A percentile compares a stretch with the other conserved stretches of the same genome.
Evolutionary conservation across 1,140 invertebrate genomes (phyloP).

Genomic region (Heliconius nattereri): DNA sequence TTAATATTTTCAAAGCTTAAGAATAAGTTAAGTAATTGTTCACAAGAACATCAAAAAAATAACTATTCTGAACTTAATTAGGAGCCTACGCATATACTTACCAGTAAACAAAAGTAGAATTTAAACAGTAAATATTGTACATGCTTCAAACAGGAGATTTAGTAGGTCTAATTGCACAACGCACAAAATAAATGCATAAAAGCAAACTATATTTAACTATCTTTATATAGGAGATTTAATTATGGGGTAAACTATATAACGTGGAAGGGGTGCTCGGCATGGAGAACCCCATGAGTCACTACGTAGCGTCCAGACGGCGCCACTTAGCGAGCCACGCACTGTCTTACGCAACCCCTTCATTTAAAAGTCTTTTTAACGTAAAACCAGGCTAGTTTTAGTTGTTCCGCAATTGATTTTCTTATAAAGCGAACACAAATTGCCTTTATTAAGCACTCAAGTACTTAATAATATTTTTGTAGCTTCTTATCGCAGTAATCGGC

Average conservation of each 20-base stretch:
- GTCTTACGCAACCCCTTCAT: slow-evolving; percentile 55
- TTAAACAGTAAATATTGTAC: too few relatives aligned
- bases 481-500: background rate
- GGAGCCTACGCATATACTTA: background rate
- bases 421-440: slow-evolving; percentile 19
- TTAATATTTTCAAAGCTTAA: too few relatives aligned
- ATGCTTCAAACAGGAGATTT: background rate
- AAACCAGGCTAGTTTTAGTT: slow-evolving; percentile 15
- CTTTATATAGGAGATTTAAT: slow-evolving; percentile 51
- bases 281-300: slow-evolving; percentile 74
- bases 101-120: too few relatives aligned
- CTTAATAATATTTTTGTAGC: slow-evolving; percentile 14
- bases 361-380: slow-evolving; percentile 30
- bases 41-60: background rate
- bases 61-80: background rate
- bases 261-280: slow-evolving; percentile 58
- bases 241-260: slow-evolving; percentile 64
- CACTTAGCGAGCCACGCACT: slow-evolving; percentile 55
- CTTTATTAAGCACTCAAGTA: background rate
- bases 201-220: background rate
- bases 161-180: background rate
- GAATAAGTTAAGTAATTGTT: background rate
- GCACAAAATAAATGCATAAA: background rate
- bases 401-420: slow-evolving; percentile 24
- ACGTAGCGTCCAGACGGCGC: slow-evolving; percentile 69